phyloP scores from a whole-genome alignment of 2,888 invertebrate genomes.

The Amphipoea oculea region DNA sequence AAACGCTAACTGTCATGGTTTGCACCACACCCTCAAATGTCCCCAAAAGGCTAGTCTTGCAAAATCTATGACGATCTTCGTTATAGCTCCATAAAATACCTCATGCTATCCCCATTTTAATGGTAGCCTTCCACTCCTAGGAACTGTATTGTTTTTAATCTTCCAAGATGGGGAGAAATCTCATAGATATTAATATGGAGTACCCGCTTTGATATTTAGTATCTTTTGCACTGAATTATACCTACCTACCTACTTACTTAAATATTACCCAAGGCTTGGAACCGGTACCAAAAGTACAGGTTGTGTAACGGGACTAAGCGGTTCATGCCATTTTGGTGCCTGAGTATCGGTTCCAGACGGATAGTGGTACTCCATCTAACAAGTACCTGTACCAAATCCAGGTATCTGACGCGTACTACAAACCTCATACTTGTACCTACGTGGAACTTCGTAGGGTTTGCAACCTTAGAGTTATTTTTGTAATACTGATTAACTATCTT shows the following conservation, averaged over 20 bases:
- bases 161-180: slow-evolving; percentile 34
- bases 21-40: slow-evolving; percentile 46
- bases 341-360: too few species aligned
- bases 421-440: too few species aligned
- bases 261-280: background rate
- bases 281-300: too few species aligned
- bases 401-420: too few species aligned
- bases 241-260: background rate
- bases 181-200: background rate
- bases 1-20: slow-evolving; percentile 11
- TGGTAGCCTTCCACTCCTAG: slow-evolving; percentile 59
- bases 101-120: slow-evolving; percentile 66
- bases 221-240: background rate
- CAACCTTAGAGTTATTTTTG: too few species aligned
- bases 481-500: too few species aligned
- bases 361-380: too few species aligned
- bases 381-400: too few species aligned
- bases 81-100: slow-evolving; percentile 74
- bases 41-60: slow-evolving; percentile 70
- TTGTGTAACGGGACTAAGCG: too few species aligned
- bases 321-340: too few species aligned
- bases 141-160: slow-evolving; percentile 72
- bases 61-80: slow-evolving; percentile 71
- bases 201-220: background rate
- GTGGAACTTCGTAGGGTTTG: too few species aligned